Conservation (phyloP, 2,797 vertebrate genomes). For the Malacoctenus gilli region DNA sequence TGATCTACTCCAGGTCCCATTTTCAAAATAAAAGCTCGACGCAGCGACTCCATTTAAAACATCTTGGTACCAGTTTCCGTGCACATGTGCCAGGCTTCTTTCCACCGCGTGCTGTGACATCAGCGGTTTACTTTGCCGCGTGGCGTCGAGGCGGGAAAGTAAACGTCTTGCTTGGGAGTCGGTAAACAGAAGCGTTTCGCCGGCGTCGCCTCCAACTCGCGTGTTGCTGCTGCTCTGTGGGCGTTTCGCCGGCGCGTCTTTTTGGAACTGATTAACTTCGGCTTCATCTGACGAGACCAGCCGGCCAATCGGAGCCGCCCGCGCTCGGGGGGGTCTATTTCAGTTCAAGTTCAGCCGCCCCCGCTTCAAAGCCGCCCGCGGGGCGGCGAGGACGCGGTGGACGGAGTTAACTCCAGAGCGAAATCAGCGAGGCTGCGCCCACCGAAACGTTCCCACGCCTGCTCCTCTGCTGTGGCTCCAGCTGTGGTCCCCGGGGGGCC, state of each 20-base stretch:
- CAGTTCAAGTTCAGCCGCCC: constrained; percentile 36
- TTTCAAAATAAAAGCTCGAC: too few relatives aligned
- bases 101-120: background rate
- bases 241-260: constrained; percentile 19
- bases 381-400: constrained; percentile 7
- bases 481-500: constrained; percentile 66
- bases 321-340: constrained; percentile 26
- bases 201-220: constrained; percentile 16
- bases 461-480: constrained; percentile 61
- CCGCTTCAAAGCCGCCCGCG: constrained; percentile 31
- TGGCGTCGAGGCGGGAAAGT: constrained; percentile 1
- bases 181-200: constrained; percentile 42
- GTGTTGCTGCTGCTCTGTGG: background rate
- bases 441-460: constrained; percentile 69
- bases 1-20: too few relatives aligned
- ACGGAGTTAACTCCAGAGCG: constrained; percentile 6
- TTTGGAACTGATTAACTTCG: constrained; percentile 44
- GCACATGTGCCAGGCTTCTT: too few relatives aligned
- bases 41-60: too few relatives aligned
- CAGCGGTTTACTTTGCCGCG: background rate
- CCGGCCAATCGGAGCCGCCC: constrained; percentile 46
- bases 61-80: too few relatives aligned
- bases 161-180: constrained; percentile 31
- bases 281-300: constrained; percentile 36
- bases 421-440: constrained; percentile 18